Base-by-base conservation (phyloP, 2,888 invertebrate species). In the Sphaerophoria rueppellii region DNA sequence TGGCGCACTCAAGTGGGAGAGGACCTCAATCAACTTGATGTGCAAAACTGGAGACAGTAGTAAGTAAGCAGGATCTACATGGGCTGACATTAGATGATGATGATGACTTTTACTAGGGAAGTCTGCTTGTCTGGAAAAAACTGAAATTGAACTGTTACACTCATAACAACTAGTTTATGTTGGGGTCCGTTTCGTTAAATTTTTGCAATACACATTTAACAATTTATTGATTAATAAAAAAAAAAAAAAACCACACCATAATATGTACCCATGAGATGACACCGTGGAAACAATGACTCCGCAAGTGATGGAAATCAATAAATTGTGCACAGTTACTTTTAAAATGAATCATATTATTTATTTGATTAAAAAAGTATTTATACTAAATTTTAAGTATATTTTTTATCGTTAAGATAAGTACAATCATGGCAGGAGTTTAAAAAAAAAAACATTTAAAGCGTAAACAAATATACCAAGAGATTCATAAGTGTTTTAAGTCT, bases 381-480 rank as follows among this genome's bases (percentile, higher is more conserved):
- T 71, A 43, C 57, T 58, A 67, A 37, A 37, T 40, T 24, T 54
- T 46, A 65, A 58, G 54, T 69, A 32, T 35, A 60, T n/a, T 24
- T 24, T 54, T 57, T 24, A 2, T 11, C 54, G 40, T 35, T 83
- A 80, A 46, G n/a, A n/a, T 50, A 50, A 76, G 46, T 81, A 81
- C 70, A 85, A 77, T 77, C 69, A 77, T 81, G 80, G 76, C 77
- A 81, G 57, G 70, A 80, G 14, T 73, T 73, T 69, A 24, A 69
- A 70, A 52, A 70, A 52, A 24, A 43, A 83, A 65, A 75, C 70
- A 80, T 60, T 67, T 43, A 65, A 81, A 77, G 76, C 85, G 67
- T 61, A 69, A 43, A 60, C 50, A 63, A 52, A 70, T 80, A 60
- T 75, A 76, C 69, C 57, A 35, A 65, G 16, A 65, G 48, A 24